phyloP scores from a whole-genome alignment of 2,888 invertebrate species.

The Nemoura dubitans region DNA sequence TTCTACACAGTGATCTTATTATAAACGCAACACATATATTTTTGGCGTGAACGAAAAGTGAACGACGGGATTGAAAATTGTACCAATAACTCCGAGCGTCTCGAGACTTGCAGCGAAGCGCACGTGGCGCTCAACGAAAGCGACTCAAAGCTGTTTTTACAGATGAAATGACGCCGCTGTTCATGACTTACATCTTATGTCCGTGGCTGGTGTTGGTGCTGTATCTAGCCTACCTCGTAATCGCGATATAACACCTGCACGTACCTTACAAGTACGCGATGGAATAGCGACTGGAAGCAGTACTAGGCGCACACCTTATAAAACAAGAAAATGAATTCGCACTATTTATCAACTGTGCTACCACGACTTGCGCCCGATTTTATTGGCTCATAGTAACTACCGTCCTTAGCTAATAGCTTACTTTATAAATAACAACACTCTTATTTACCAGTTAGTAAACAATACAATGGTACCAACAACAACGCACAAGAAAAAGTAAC shows the following conservation, averaged over 20 bases:
- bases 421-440: too few species aligned
- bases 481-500: too few species aligned
- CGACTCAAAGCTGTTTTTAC: neutral
- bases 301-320: neutral
- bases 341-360: too few species aligned
- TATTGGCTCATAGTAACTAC: too few species aligned
- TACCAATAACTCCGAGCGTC: neutral
- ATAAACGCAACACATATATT: neutral
- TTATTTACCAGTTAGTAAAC: too few species aligned
- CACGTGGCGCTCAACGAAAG: conserved; percentile 1
- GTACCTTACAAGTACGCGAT: too few species aligned
- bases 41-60: neutral
- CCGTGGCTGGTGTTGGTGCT: conserved; percentile 75
- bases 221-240: conserved; percentile 72
- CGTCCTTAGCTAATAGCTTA: too few species aligned
- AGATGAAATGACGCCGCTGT: conserved; percentile 44
- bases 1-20: neutral
- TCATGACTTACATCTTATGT: conserved; percentile 68
- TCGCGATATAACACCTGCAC: conserved; percentile 61
- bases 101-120: neutral
- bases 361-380: too few species aligned
- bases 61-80: neutral
- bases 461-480: too few species aligned
- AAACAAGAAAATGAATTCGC: too few species aligned
- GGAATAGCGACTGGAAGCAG: too few species aligned